Conservation (phyloP, 2,797 vertebrate species). For the Chelon labrosus region DNA sequence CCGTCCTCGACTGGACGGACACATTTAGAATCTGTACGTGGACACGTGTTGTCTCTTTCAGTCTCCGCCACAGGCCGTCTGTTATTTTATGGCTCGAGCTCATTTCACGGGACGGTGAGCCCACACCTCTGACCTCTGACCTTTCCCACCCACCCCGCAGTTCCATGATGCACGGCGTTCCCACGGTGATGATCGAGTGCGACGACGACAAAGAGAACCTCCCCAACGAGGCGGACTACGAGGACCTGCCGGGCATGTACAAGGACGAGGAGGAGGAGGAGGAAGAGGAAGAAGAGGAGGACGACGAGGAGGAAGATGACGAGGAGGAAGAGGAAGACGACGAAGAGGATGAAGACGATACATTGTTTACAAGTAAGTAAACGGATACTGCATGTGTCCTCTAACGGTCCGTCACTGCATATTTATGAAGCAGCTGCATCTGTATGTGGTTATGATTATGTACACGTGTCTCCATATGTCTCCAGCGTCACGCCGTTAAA, state of each 20-base stretch:
- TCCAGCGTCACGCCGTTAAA: background rate
- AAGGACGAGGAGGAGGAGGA: conserved; percentile 90
- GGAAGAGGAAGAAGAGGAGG: conserved; percentile 89
- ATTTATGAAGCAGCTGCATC: background rate
- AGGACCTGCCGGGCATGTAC: conserved; percentile 90
- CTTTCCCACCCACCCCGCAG: conserved; percentile 70
- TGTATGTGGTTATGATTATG: background rate
- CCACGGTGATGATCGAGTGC: conserved; percentile 94
- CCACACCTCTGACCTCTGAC: conserved; percentile 42
- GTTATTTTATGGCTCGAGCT: conserved; percentile 23
- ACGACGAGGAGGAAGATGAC: conserved; percentile 88
- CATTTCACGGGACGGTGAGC: background rate
- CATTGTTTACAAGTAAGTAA: conserved; percentile 91
- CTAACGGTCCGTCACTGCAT: background rate
- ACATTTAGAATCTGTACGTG: no score
- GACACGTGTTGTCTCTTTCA: background rate
- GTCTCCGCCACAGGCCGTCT: background rate
- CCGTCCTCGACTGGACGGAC: background rate
- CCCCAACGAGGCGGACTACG: conserved; percentile 89
- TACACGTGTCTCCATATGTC: background rate
- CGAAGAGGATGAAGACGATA: conserved; percentile 86
- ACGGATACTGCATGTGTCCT: no score
- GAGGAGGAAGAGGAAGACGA: conserved; percentile 70
- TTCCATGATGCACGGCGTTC: conserved; percentile 92
- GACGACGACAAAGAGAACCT: conserved; percentile 98